These are phyloP conservation scores for Pygocentrus nattereri DNA, from an alignment of 2,797 vertebrate species.

Conservation along the genomic window DNA sequence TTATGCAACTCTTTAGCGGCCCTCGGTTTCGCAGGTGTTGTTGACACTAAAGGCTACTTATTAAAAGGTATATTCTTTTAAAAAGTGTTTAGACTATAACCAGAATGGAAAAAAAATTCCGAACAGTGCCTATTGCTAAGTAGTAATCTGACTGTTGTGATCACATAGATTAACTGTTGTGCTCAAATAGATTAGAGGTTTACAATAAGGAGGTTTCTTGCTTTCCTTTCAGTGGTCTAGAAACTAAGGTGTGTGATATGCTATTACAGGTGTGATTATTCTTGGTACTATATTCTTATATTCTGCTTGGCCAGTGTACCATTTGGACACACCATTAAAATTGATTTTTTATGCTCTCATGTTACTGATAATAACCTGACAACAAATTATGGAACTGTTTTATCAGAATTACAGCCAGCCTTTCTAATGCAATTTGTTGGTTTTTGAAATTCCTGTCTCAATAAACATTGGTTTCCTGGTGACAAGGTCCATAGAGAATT, in stretches of 20 bases:
- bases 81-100: not conserved
- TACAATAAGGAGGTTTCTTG: not conserved
- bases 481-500: constrained; percentile 23
- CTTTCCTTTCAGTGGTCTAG: not conserved
- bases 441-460: constrained; percentile 24
- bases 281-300: constrained; percentile 3
- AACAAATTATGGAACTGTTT: constrained; percentile 25
- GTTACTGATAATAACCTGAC: constrained; percentile 45
- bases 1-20: not conserved
- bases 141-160: not conserved
- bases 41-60: constrained; percentile 3
- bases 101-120: not conserved
- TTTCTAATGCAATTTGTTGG: constrained; percentile 33
- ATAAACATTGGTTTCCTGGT: constrained; percentile 40
- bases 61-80: not conserved
- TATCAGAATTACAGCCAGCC: constrained; percentile 28
- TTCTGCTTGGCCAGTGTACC: not conserved
- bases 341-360: not conserved
- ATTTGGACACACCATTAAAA: not conserved
- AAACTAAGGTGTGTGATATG: not conserved
- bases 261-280: not conserved
- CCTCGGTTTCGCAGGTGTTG: not conserved
- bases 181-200: not conserved
- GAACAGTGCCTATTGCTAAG: not conserved
- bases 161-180: not conserved